These are phyloP conservation scores for Hylomyscus alleni DNA, from an alignment of 2,797 vertebrate genomes.

Conservation along the genomic window DNA sequence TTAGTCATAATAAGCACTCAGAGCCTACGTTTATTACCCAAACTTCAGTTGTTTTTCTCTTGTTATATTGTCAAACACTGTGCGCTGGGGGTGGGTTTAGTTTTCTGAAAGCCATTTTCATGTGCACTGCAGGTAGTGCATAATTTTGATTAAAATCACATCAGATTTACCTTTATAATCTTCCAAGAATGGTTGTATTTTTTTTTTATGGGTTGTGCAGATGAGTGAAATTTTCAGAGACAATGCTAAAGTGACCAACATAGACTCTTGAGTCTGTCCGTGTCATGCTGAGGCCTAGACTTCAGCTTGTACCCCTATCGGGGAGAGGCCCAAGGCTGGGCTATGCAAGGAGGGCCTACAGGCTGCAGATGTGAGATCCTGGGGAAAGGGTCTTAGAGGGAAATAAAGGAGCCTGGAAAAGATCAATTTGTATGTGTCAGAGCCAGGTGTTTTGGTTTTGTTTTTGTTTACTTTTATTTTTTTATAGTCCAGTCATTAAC, in stretches of 20 bases:
- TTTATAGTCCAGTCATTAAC: background rate
- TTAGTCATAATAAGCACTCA: background rate
- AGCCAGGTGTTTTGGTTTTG: background rate
- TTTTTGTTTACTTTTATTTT: background rate
- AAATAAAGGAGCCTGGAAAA: background rate
- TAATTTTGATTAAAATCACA: background rate
- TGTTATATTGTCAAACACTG: background rate
- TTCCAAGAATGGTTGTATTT: background rate
- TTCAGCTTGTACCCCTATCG: background rate
- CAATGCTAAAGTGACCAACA: background rate
- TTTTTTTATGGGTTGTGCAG: background rate
- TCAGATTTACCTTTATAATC: constrained; percentile 12
- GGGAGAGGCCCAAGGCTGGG: fast-evolving
- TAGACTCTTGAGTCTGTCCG: background rate
- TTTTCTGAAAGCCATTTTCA: background rate
- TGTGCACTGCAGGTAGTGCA: background rate
- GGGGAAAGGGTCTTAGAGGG: background rate
- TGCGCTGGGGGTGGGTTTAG: background rate
- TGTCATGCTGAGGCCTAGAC: background rate
- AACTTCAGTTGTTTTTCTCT: background rate
- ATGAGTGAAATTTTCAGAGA: background rate
- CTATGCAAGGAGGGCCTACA: background rate
- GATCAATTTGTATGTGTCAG: background rate
- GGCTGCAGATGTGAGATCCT: constrained; percentile 4
- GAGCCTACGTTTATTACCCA: background rate